phyloP scores from a whole-genome alignment of 2,888 invertebrate genomes.

The Chamaedrilus cognettii region DNA sequence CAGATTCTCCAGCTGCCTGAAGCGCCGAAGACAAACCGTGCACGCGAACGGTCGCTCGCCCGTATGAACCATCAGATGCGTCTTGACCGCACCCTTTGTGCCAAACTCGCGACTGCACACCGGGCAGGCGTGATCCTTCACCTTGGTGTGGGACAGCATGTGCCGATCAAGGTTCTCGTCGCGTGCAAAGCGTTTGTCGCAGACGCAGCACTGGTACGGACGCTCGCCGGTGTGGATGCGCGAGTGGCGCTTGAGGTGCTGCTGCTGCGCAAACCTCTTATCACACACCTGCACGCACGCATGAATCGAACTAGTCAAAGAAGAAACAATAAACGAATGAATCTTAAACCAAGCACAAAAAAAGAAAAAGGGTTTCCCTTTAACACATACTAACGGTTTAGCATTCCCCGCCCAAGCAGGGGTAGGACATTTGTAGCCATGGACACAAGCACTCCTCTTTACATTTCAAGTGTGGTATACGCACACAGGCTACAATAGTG shows the following conservation, averaged over 20 bases:
- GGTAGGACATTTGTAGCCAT: too few relatives aligned
- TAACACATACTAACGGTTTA: too few relatives aligned
- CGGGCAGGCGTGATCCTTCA: background rate
- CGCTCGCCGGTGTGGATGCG: conserved; percentile 1
- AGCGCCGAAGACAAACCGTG: conserved; percentile 13
- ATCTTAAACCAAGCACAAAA: too few relatives aligned
- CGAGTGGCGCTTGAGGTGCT: background rate
- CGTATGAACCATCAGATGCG: background rate
- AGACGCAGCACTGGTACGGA: background rate
- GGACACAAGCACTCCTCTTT: too few relatives aligned
- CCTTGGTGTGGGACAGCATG: background rate
- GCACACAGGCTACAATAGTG: too few relatives aligned
- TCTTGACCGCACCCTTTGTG: background rate
- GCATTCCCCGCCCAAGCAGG: too few relatives aligned
- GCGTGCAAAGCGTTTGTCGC: background rate
- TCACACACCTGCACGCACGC: too few relatives aligned
- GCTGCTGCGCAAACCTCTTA: background rate
- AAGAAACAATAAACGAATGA: too few relatives aligned
- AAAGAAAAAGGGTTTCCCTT: too few relatives aligned
- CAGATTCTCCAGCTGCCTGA: conserved; percentile 17
- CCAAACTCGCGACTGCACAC: background rate
- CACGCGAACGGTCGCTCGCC: conserved; percentile 14
- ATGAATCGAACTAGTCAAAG: too few relatives aligned
- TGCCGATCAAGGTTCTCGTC: background rate
- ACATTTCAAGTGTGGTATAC: too few relatives aligned